Percentiles rank a stretch among this genome's conserved stretches.
phyloP scores from a whole-genome alignment of 2,113 vertebrate species.

The Urocolius indicus region DNA sequence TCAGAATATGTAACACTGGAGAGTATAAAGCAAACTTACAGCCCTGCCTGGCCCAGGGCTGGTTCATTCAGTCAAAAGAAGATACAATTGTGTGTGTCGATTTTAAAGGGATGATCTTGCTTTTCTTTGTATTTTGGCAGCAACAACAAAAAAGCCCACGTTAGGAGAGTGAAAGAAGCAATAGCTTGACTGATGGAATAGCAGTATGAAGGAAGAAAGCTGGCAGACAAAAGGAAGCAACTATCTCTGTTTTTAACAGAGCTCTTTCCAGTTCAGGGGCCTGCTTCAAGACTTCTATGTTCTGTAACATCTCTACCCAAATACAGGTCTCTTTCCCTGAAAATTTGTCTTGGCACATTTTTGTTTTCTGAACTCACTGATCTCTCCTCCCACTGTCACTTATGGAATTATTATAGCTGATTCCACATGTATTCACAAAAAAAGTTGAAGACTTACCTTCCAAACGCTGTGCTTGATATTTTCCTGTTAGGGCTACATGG shows the following conservation, averaged over 20 bases:
- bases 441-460: slow-evolving; percentile 81
- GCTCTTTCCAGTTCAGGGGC: background rate
- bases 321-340: background rate
- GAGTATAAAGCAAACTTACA: background rate
- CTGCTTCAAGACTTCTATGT: background rate
- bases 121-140: background rate
- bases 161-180: background rate
- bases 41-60: background rate
- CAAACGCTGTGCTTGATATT: slow-evolving; percentile 96
- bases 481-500: slow-evolving; percentile 91
- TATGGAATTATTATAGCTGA: background rate
- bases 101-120: background rate
- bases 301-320: background rate
- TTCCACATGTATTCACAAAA: background rate
- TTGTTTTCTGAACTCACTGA: background rate
- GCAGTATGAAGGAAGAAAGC: background rate
- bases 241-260: background rate
- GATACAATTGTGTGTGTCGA: background rate
- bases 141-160: background rate
- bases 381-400: background rate
- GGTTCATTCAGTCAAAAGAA: background rate
- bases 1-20: background rate
- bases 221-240: background rate
- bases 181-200: background rate
- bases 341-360: background rate